Percentiles rank a stretch among this genome's conserved stretches.
Evolutionary conservation across 2,888 invertebrate species (phyloP).

Genomic region (Polia nebulosa): DNA sequence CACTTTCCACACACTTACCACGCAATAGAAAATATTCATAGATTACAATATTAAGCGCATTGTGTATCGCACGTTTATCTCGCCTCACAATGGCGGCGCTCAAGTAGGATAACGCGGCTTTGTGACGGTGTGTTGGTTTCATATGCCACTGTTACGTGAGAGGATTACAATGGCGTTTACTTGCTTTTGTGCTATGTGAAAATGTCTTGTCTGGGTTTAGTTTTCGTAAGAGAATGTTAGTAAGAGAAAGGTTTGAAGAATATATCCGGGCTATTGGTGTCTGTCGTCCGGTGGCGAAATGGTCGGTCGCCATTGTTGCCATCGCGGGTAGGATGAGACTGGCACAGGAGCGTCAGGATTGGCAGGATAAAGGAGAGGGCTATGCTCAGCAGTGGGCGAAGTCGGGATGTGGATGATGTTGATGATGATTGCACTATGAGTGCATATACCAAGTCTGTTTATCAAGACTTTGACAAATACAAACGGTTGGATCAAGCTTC

Average conservation of each 20-base stretch:
- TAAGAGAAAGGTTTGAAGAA: background rate
- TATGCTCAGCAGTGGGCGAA: no score
- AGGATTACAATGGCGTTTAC: slow-evolving; percentile 57
- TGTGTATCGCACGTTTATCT: slow-evolving; percentile 79
- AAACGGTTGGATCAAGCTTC: background rate
- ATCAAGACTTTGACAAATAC: background rate
- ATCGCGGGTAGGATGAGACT: no score
- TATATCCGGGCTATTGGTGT: no score
- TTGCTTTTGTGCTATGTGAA: slow-evolving; percentile 33
- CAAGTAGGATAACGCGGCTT: slow-evolving; percentile 84
- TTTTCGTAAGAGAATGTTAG: slow-evolving; percentile 18
- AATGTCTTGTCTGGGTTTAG: slow-evolving; percentile 22
- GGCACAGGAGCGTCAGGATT: no score
- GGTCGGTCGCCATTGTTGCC: no score
- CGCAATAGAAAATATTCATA: slow-evolving; percentile 59
- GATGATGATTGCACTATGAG: no score
- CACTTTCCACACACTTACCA: slow-evolving; percentile 49
- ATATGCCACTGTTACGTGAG: slow-evolving; percentile 58
- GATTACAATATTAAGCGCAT: slow-evolving; percentile 64
- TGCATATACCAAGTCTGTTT: no score
- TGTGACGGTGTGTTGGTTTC: slow-evolving; percentile 73
- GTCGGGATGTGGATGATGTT: no score
- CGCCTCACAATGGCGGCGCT: slow-evolving; percentile 79
- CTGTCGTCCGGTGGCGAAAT: no score
- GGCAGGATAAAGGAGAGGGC: no score